Evolutionary conservation across 92 coral and sea anemone species (phyloP), one percentile per base, ranked within the genome.

Genomic region (Parazoanthus atlanticus): DNA sequence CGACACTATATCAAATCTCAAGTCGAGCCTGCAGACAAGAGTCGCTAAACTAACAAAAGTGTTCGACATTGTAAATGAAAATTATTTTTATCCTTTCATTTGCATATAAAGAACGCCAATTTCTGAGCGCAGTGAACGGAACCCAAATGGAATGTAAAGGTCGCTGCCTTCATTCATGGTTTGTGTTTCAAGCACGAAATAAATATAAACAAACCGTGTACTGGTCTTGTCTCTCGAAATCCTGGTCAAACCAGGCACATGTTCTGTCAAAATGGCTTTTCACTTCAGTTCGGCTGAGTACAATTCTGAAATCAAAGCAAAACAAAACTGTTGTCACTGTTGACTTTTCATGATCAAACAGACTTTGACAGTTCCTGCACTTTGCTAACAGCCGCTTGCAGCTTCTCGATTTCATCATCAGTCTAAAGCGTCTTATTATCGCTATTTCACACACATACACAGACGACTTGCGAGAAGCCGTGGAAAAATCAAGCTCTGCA

Each of bases 221-320:
- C 12, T 90, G 95, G 25, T 95, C 98, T n/a, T 85, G 88, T 74
- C 84, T 87, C 46, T 88, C 64, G 90, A 88, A 97, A 64, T 97
- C 99, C 81, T 97, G 99, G 80, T 97, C 99, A 74, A 97, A 94
- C 94, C 96, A 97, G 8, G 93, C 99, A 69, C 91, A 88, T 10
- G 91, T 86, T 69, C 91, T 86, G 85, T 93, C 94, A 79, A 91
- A 95, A 69, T 90, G 88, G 78, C 88, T 90, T 80, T 77, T 89
- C 64, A 95, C 41, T 86, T 91, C 93, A 23, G 87, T 31, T 54
- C 88, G 92, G 78, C 72, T 78, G 30, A 95, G 90, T 70, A 95
- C 91, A 78, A 73, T 82, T 78, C 98, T 95, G 74, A 30, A 89
- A 93, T 85, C 75, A 30, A 84, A 72, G 81, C 79, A 32, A 88